A percentile compares a stretch with the other conserved stretches of the same genome.
phyloP scores from a whole-genome alignment of 1,140 invertebrate species.

The Drosophila subpulchrella region DNA sequence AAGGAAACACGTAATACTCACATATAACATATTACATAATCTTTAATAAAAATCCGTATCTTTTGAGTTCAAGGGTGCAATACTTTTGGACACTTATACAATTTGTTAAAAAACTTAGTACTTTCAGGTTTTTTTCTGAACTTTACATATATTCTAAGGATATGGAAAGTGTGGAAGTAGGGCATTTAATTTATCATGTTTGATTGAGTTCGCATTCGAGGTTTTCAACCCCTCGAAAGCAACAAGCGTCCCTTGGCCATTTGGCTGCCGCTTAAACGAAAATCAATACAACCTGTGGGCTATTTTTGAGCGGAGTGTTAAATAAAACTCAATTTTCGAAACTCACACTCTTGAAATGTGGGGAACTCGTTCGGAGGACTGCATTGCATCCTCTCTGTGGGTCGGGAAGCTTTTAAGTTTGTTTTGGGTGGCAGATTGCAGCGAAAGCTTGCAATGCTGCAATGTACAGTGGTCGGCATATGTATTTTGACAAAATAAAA shows the following conservation, averaged over 20 bases:
- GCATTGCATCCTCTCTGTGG: conserved; percentile 8
- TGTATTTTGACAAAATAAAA: too few species aligned
- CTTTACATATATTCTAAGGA: background rate
- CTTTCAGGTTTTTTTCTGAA: too few species aligned
- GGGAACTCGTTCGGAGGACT: background rate
- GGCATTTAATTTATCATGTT: background rate
- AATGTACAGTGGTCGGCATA: too few species aligned
- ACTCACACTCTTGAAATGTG: background rate
- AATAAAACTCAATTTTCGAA: conserved; percentile 30
- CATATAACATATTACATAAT: too few species aligned
- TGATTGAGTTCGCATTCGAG: background rate
- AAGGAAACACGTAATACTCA: too few species aligned
- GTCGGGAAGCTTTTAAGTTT: conserved; percentile 29
- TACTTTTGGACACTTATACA: too few species aligned
- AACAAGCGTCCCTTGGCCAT: conserved; percentile 14
- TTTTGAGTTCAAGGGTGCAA: too few species aligned
- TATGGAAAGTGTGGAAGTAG: background rate
- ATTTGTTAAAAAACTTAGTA: too few species aligned
- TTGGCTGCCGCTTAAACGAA: conserved; percentile 17
- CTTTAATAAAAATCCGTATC: too few species aligned
- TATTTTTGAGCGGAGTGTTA: conserved; percentile 48
- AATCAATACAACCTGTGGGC: conserved; percentile 54
- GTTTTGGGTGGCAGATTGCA: conserved; percentile 12
- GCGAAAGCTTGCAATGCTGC: conserved; percentile 38
- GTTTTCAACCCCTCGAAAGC: conserved; percentile 19